phyloP scores from a whole-genome alignment of 1,140 invertebrate species.

The Eulimnadia texana region DNA sequence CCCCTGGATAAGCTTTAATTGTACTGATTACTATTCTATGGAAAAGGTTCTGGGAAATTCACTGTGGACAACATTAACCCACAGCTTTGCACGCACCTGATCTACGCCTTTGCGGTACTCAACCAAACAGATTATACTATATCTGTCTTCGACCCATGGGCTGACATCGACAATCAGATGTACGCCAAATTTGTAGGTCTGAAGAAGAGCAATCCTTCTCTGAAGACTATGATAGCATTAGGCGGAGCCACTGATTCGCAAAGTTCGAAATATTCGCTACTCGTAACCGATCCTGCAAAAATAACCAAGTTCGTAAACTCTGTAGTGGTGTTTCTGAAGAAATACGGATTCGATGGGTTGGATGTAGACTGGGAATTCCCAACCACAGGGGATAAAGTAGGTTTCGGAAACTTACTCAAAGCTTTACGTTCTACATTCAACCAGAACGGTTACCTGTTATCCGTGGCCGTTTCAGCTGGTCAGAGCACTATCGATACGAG shows the following conservation, averaged over 20 bases:
- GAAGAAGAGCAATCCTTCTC: conserved; percentile 41
- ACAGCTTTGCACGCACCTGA: conserved; percentile 30
- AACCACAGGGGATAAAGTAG: conserved; percentile 32
- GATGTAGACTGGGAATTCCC: conserved; percentile 27
- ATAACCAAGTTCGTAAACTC: conserved; percentile 18
- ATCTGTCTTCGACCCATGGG: conserved; percentile 12
- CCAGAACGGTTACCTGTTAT: conserved; percentile 14
- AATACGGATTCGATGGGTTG: conserved; percentile 23
- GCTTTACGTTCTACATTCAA: conserved; percentile 36
- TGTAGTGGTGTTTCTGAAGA: conserved; percentile 12
- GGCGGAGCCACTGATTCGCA: conserved; percentile 36
- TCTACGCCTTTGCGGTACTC: conserved; percentile 31
- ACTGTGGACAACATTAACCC: conserved; percentile 27
- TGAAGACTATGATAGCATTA: conserved; percentile 46
- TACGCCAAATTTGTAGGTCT: conserved; percentile 30
- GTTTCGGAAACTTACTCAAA: conserved; percentile 32
- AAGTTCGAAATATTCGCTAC: background rate
- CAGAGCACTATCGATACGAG: conserved; percentile 11
- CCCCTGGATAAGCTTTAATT: conserved; percentile 16
- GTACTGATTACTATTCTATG: conserved; percentile 19
- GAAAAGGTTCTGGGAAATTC: conserved; percentile 16
- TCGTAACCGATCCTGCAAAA: background rate
- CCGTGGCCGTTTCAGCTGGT: conserved; percentile 5
- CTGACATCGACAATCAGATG: conserved; percentile 19
- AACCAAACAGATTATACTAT: conserved; percentile 19